Conservation (phyloP, 92 coral and sea anemone species). For the Virgularia gustaviana region DNA sequence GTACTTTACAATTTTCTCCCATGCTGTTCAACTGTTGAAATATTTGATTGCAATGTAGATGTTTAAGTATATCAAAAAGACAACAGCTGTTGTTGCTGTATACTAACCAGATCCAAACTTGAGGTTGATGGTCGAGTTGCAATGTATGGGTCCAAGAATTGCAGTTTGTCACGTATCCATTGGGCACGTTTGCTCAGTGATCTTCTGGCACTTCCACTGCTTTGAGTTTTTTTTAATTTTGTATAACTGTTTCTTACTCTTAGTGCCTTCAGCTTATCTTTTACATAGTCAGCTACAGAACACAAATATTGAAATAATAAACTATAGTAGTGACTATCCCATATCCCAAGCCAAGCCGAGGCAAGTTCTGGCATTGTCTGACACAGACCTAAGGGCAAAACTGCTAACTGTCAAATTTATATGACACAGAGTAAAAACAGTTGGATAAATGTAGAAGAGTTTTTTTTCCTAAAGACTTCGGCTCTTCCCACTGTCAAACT, state of each 20-base stretch:
- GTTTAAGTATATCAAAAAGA: background rate
- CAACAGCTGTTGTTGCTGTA: background rate
- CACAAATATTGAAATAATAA: background rate
- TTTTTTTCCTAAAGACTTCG: too few relatives aligned
- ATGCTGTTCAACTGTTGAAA: background rate
- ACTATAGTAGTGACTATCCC: background rate
- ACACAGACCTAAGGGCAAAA: too few relatives aligned
- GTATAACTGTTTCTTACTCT: constrained; percentile 46
- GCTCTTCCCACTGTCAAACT: too few relatives aligned
- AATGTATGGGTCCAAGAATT: constrained; percentile 44
- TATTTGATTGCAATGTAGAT: background rate
- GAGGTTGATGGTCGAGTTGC: constrained; percentile 41
- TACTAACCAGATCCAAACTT: constrained; percentile 44
- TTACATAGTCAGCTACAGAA: constrained; percentile 45
- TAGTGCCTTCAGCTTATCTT: constrained; percentile 24
- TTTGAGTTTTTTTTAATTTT: constrained; percentile 29
- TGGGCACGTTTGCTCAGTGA: constrained; percentile 27
- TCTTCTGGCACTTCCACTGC: constrained; percentile 44
- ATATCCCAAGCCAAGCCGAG: background rate
- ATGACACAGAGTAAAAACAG: too few relatives aligned
- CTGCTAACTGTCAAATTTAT: too few relatives aligned
- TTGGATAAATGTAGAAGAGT: too few relatives aligned
- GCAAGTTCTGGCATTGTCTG: background rate
- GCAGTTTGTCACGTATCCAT: constrained; percentile 40
- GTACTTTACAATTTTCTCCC: background rate